Conservation (phyloP, 2,888 invertebrate species). For the Uloborus plumipes region DNA sequence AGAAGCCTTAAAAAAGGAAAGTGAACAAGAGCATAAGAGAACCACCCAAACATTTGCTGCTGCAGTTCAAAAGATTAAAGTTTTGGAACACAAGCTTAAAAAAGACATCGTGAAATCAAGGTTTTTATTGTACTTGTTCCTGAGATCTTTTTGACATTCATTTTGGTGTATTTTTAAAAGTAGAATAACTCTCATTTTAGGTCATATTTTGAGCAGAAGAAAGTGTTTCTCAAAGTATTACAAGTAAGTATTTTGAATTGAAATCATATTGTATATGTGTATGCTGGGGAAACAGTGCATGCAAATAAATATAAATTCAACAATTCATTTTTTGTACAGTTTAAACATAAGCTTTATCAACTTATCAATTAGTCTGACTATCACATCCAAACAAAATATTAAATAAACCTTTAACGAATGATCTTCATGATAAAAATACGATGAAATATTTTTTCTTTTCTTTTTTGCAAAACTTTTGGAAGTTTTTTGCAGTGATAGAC, state of each 20-base stretch:
- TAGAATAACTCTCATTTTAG: slow-evolving; percentile 70
- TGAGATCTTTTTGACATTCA: not conserved
- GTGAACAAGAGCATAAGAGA: slow-evolving; percentile 88
- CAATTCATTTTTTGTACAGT: too few relatives aligned
- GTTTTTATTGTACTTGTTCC: slow-evolving; percentile 30
- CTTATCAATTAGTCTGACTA: too few relatives aligned
- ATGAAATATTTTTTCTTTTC: too few relatives aligned
- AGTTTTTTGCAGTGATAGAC: too few relatives aligned
- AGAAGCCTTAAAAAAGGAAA: slow-evolving; percentile 89
- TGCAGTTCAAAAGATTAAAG: slow-evolving; percentile 84
- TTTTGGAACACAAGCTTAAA: slow-evolving; percentile 85
- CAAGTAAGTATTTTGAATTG: slow-evolving; percentile 74
- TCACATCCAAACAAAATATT: too few relatives aligned
- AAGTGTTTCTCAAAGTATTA: slow-evolving; percentile 86
- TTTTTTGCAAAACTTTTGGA: too few relatives aligned
- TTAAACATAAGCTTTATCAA: too few relatives aligned
- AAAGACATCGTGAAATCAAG: slow-evolving; percentile 86
- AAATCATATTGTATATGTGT: too few relatives aligned
- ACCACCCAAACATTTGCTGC: slow-evolving; percentile 84
- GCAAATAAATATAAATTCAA: too few relatives aligned
- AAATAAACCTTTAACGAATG: too few relatives aligned
- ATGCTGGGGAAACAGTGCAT: too few relatives aligned
- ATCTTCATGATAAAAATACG: too few relatives aligned
- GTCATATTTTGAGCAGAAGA: slow-evolving; percentile 91
- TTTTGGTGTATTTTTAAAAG: not conserved